These are phyloP conservation scores for Acanthurus tractus DNA, from an alignment of 2,797 vertebrate genomes.

Conservation along the genomic window DNA sequence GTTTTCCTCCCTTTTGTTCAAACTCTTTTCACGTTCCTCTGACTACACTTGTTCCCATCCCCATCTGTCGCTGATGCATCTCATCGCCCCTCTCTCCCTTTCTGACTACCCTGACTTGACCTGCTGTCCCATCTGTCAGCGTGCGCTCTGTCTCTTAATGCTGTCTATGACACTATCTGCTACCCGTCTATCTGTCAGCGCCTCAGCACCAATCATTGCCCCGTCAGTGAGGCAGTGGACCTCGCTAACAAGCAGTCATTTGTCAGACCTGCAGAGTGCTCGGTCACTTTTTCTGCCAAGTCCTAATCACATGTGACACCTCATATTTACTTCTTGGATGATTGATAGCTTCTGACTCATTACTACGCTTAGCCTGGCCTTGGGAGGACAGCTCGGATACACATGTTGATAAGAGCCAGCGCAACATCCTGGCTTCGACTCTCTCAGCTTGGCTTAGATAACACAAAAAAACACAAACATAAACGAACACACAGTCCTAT, in stretches of 20 bases:
- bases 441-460: neutral
- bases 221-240: slow-evolving; percentile 49
- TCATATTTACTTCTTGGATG: slow-evolving; percentile 73
- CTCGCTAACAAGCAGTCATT: slow-evolving; percentile 69
- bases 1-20: slow-evolving; percentile 15
- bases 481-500: neutral
- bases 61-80: slow-evolving; percentile 64
- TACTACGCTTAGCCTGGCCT: slow-evolving; percentile 59
- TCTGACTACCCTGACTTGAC: slow-evolving; percentile 67
- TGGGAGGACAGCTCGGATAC: slow-evolving; percentile 41
- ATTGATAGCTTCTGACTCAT: slow-evolving; percentile 75
- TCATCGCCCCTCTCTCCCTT: slow-evolving; percentile 51
- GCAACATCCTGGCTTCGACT: slow-evolving; percentile 16
- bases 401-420: slow-evolving; percentile 50
- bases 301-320: slow-evolving; percentile 80
- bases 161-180: slow-evolving; percentile 67
- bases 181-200: slow-evolving; percentile 58
- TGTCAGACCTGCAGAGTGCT: slow-evolving; percentile 69
- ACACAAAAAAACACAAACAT: slow-evolving; percentile 19
- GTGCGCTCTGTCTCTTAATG: slow-evolving; percentile 49
- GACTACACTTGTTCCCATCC: slow-evolving; percentile 23
- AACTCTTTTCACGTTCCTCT: slow-evolving; percentile 14
- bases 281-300: slow-evolving; percentile 62
- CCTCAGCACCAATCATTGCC: slow-evolving; percentile 52
- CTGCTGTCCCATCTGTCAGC: slow-evolving; percentile 76